Base-by-base conservation (phyloP, 2,888 invertebrate genomes). In the Latheticus oryzae region DNA sequence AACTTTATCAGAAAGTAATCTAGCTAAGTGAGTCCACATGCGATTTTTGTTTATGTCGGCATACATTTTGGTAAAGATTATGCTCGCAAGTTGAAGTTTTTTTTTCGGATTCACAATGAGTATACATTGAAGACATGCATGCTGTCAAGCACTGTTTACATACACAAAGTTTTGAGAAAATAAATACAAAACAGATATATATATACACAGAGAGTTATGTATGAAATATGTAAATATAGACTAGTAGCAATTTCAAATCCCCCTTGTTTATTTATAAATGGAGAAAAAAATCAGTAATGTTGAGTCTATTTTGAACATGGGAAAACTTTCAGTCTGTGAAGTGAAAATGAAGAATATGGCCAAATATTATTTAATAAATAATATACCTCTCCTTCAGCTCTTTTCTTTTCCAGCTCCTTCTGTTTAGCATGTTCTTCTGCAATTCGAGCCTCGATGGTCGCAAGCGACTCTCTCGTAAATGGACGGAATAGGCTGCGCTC, bases 401-500 rank as follows among this genome's bases (percentile, higher is more conserved):
- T 90, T 85, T 93, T 95, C 88, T 91, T 92, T 88, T 94, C 94
- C 85, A 93, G 89, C 86, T 96, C 95, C 84, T 93, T 94, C 87
- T 94, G 93, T 85, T 93, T 93, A 83, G 93, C 94, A 88, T 92
- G 86, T 87, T 96, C 95, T 83, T 95, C 94, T 79, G 93, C 93
- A 82, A 96, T 95, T 81, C 96, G 91, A 83, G 91, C 86, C 85
- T 95, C 91, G 85, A 97, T 95, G 84, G 89, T 90, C 83, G 91
- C 90, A 83, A 95, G 87, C 83, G 96, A 95, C 86, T 96, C 95
- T 85, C 95, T 89, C 83, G 96, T 96, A 87, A 96, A 96, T 86
- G 94, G 95, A 89, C 92, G 93, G 91, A 96, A 97, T 88, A 93
- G 89, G 86, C 92, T 91, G 85, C 89, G 91, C 89, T 93, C 93